Base-by-base conservation (phyloP, 2,113 vertebrate species). In the Chitala chitala region DNA sequence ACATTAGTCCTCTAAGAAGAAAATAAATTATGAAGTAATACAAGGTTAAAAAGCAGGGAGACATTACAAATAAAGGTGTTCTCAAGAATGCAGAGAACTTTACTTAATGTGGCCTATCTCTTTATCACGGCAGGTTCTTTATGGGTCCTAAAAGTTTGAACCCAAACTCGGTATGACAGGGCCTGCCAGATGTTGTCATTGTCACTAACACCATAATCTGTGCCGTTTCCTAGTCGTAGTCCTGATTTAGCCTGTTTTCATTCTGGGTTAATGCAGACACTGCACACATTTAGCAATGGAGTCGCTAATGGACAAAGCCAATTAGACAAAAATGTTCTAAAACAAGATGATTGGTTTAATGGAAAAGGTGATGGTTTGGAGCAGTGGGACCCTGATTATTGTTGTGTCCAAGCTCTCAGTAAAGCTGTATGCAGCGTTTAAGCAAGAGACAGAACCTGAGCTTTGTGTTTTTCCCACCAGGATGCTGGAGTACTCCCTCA, bases 401-500 rank as follows among this genome's bases (percentile, higher is more conserved):
- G n/a, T n/a, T n/a, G n/a, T n/a, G n/a, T 5, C 58, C 31, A 38
- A 38, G 58, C 58, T 61, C n/a, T n/a, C n/a, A 26, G 31, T 5
- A 61, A 54, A n/a, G 51, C 6, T 5, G 3, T 20, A 61, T 61
- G 58, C 6, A 1, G 36, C 7, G 17, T 40, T 75, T 22, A 48
- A 48, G 12, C 15, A 48, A 48, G 12, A 48, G 2, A 48, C 20
- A 6, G 17, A 42, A 26, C 5, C 6, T 31, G 5, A 26, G 51
- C 33, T 82, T 70, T 63, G 20, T 66, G 48, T 76, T 15, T 56
- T 3, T 84, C 38, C 78, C 56, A n/a, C 1, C 90, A 99, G 97
- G 89, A 99, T 99, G 96, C 84, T 99, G 91, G 97, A 99, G 86
- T 99, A 99, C 74, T 99, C 97, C 13, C 89, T 98, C 86, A 94